Conservation (phyloP, 2,113 vertebrate genomes). For the Pelmatolapia mariae region DNA sequence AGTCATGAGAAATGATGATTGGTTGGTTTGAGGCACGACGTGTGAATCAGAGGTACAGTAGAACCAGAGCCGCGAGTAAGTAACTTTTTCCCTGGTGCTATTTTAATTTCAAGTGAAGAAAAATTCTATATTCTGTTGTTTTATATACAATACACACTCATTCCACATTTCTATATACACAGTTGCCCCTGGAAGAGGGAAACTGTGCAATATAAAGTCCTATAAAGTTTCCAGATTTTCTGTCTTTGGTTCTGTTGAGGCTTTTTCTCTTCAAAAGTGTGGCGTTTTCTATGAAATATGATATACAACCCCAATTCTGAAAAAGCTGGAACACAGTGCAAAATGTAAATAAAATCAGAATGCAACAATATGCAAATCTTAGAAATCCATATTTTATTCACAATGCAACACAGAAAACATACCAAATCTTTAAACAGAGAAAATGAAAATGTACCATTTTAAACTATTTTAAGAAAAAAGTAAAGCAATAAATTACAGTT, state of each 20-base stretch:
- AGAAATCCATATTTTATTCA: neutral
- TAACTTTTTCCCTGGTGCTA: neutral
- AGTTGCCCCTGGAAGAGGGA: neutral
- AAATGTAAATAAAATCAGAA: too few relatives aligned
- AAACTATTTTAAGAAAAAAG: neutral
- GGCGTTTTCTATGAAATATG: neutral
- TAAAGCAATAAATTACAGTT: neutral
- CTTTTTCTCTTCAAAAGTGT: neutral
- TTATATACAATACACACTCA: neutral
- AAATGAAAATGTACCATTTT: neutral
- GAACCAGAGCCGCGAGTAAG: neutral
- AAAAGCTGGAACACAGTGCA: neutral
- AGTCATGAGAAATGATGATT: neutral
- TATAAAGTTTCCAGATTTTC: neutral
- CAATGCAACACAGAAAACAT: neutral
- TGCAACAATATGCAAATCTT: neutral
- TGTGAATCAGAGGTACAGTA: neutral
- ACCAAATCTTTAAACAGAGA: neutral
- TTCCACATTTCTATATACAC: neutral
- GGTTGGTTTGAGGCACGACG: neutral
- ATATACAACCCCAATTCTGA: neutral
- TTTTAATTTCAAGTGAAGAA: neutral
- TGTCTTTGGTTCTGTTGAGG: neutral
- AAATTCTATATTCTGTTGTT: neutral
- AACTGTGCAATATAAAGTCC: neutral